Evolutionary conservation across 2,797 vertebrate genomes (phyloP), one percentile per base, ranked within the genome.

Genomic region (Decapterus maruadsi): DNA sequence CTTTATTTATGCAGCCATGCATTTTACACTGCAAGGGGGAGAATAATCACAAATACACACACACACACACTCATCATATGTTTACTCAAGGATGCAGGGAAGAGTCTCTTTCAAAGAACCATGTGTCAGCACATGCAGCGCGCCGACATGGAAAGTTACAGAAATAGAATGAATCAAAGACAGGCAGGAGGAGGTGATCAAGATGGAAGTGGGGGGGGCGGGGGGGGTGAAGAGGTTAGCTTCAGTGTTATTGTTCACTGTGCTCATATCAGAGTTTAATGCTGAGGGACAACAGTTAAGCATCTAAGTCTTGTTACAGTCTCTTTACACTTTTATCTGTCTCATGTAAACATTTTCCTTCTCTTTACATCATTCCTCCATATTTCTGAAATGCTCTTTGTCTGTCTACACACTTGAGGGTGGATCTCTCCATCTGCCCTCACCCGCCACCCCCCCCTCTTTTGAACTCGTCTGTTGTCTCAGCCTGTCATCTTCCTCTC

Each of bases 61-160:
- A 17, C 45, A 17, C 4, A 31, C 40, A 20, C 50, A 20, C 26
- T 48, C 60, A 42, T 68, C 22, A 55, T 40, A 62, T 65, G 72
- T 86, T 81, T 68, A 86, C 59, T 68, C 6, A 3, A 4, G 48
- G 69, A 75, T 64, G 17, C 75, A 63, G 31, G 26, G 16, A 70
- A 40, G 51, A 46, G 58, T 42, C 19, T 73, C 58, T 81, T 68
- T 64, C 56, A 50, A 59, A 78, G 53, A 72, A 56, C 46, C 9
- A 22, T 84, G 76, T 64, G 36, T 82, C 83, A 82, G 82, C 83
- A 69, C 60, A 75, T 45, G 55, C 51, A 31, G 45, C 7, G 34
- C 61, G 16, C 69, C 73, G 74, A 82, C 43, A 58, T 55, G 48
- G 55, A 62, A 54, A 68, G 68, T 71, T 61, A 86, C 51, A 72